Base-by-base conservation (phyloP, 1,140 invertebrate genomes). In the Caerostris darwini region DNA sequence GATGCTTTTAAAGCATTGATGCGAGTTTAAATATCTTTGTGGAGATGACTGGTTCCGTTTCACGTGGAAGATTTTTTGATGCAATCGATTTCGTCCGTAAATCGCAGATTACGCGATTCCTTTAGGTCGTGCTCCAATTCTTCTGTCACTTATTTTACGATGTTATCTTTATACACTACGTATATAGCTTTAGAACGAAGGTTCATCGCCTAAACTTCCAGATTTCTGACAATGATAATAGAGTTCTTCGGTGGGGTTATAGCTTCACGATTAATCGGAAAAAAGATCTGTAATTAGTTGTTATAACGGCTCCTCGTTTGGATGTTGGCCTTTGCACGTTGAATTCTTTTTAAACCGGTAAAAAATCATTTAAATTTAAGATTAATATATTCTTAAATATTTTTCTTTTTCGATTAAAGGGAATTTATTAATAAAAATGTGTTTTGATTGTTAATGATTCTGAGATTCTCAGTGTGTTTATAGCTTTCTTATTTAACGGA, bases 31-130 rank as follows among this genome's bases (percentile, higher is more conserved):
- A 77, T 50, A 12, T 77, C 8, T 53, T 4, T 12, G 7, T 5
- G 14, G 34, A 53, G 50, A 50, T 77, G 34, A 77, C 53, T 77
- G 10, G 14, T 12, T 10, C 14, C 50, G 12, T 77, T 77, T 14
- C 34, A 8, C 53, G 8, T 50, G 19, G 3, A 34, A 34, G 8
- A 14, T 77, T 7, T 77, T 53, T 77, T 77, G 19, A 8, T 77
- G 3, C 10, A 5, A 3, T 19, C 4, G 3, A 5, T 77, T 77
- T 77, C 5, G 34, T 77, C 69, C 8, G 10, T 77, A 77, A 77
- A 77, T 77, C 71, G 14, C 50, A 34, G 34, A 77, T 77, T 77
- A 77, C 71, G 71, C 53, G 71, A 77, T 53, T 77, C 34, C 8
- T 50, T 3, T 34, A 53, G 53, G 34, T 50, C 34, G 71, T 53